Evolutionary conservation across 2,888 invertebrate genomes (phyloP), one percentile per base, ranked within the genome.

Genomic region (Eupithecia inturbata): DNA sequence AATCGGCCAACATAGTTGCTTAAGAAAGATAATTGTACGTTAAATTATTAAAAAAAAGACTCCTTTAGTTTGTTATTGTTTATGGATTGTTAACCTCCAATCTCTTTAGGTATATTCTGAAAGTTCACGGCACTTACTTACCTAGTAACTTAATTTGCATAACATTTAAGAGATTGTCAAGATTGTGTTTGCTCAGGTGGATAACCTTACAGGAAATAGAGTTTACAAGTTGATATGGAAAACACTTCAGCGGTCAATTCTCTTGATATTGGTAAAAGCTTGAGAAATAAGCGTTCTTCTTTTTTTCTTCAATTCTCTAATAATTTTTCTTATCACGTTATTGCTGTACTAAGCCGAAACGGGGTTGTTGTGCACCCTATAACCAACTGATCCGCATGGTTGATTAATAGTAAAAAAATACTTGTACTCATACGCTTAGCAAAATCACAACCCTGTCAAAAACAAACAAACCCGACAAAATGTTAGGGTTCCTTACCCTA

Each of bases 71-170:
- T 53, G n/a, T 45, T 45, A 45, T 45, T 45, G 7, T 53, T 53
- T 9, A 22, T 22, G 53, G 22, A 19, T 63, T 31, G n/a, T 64
- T n/a, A 64, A n/a, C 63, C 63, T 22, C n/a, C 5, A 22, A 64
- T n/a, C 63, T 12, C 36, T 64, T 5, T 4, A 57, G 57, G 57
- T 57, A 14, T 57, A 36, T 64, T 69, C 64, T 57, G 14, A 77
- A 71, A 72, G 75, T 53, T 78, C 71, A 74, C 64, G 70, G 66
- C 67, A 70, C 41, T 73, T 70, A 26, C 26, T 14, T 26, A 57
- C 67, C 53, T 67, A 66, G 53, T 72, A 74, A 75, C 72, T 71
- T 74, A 75, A 75, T 75, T 76, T 72, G 71, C 76, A 72, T 79
- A 72, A 75, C 74, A 45, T 67, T 64, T 49, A 26, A 70, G 62